Base-by-base conservation (phyloP, 1,140 invertebrate genomes). In the Scaptodrosophila lebanonensis region DNA sequence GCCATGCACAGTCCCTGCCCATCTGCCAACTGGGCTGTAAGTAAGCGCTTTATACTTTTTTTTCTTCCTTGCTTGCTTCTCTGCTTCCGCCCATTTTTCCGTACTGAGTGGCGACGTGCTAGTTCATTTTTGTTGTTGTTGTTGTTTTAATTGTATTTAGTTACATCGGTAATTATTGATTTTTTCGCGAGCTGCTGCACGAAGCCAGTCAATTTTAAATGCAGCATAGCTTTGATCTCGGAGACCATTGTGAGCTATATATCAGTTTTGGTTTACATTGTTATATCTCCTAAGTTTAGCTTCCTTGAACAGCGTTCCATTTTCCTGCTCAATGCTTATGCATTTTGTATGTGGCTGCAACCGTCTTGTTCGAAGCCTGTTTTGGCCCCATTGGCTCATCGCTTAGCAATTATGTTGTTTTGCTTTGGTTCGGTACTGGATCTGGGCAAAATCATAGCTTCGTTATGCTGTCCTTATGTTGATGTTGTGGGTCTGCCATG, bases 11-110 rank as follows among this genome's bases (percentile, higher is more conserved):
- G 16, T 25, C 15, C 8, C 9, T 75, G 75, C 69, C 75, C 75
- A 79, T 79, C 82, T 79, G 75, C 75, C 75, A 79, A 79, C 75
- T 79, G 75, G 75, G 75, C 75, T 82, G 75, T 79, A 75, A 79
- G 75, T 79, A 79, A 79, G 75, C 75, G 69, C 69, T 69, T 75
- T 75, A 62, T 64, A 68, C 56, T 45, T 51, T 54, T 32, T 51
- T 44, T 66, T 53, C 61, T 53, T 57, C 42, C 35, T 16, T 36
- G 20, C 7, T 56, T 30, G 35, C 40, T 50, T 33, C 49, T 54
- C 38, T 82, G 30, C 56, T 70, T 79, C 65, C 75, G 75, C 65
- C 56, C 73, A 73, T 79, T 82, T 79, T 68, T 77, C 60, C 57
- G 38, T 58, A 52, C 39, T 57, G 22, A 44, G 39, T 57, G 32